phyloP scores from a whole-genome alignment of 2,888 invertebrate species.

The Cerceris rybyensis region DNA sequence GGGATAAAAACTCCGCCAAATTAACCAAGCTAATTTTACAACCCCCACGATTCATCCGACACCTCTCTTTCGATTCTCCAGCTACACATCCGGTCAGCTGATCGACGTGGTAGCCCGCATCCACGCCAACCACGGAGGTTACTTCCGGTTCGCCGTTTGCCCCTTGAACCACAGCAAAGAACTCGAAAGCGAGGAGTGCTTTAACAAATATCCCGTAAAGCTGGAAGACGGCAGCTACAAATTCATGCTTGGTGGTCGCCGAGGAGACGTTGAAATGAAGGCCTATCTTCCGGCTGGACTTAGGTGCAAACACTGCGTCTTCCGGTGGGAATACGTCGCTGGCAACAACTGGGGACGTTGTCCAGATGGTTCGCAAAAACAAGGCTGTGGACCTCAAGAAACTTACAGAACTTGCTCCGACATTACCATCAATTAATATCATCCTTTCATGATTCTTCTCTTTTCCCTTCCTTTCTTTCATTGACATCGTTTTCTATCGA shows the following conservation, averaged over 20 bases:
- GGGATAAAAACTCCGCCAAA: too few relatives aligned
- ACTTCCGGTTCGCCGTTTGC: slow-evolving; percentile 83
- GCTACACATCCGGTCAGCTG: slow-evolving; percentile 73
- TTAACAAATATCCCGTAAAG: slow-evolving; percentile 78
- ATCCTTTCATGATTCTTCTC: too few relatives aligned
- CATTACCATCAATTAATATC: slow-evolving; percentile 42
- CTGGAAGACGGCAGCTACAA: slow-evolving; percentile 75
- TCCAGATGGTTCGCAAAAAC: slow-evolving; percentile 75
- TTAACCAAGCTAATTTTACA: neutral
- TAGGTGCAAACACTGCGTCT: slow-evolving; percentile 83
- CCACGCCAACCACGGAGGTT: slow-evolving; percentile 83
- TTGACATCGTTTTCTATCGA: too few relatives aligned
- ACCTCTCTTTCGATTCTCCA: slow-evolving; percentile 30
- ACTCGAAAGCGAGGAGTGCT: slow-evolving; percentile 83
- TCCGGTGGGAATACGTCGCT: slow-evolving; percentile 83
- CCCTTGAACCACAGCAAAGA: slow-evolving; percentile 79
- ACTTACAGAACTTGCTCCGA: slow-evolving; percentile 83
- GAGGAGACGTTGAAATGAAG: slow-evolving; percentile 66
- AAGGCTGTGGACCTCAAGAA: slow-evolving; percentile 83
- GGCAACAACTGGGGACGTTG: slow-evolving; percentile 84
- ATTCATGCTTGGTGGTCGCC: slow-evolving; percentile 64
- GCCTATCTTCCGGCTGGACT: slow-evolving; percentile 81
- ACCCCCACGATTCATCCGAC: too few relatives aligned
- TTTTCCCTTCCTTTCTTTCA: too few relatives aligned
- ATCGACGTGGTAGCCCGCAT: slow-evolving; percentile 77